Percentiles rank a stretch among this genome's conserved stretches.
phyloP scores from a whole-genome alignment of 2,113 vertebrate species.

The Scopus umbretta region DNA sequence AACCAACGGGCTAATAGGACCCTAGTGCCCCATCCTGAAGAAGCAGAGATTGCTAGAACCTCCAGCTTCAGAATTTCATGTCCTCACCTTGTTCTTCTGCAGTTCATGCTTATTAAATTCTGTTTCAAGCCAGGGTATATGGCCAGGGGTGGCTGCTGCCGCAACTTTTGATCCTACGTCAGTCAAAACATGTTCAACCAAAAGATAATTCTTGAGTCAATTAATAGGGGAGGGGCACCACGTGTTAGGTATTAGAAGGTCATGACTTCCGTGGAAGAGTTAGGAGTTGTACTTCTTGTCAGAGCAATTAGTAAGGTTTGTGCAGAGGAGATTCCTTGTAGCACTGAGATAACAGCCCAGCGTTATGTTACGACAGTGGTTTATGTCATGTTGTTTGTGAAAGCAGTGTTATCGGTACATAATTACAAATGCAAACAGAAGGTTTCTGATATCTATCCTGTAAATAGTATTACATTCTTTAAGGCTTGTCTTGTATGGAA shows the following conservation, averaged over 20 bases:
- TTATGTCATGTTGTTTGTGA: fast-evolving
- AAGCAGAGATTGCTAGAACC: background rate
- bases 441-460: background rate
- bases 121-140: too few relatives aligned
- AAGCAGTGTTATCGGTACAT: background rate
- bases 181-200: background rate
- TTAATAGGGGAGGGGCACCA: background rate
- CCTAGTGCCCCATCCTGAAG: background rate
- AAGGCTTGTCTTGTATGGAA: background rate
- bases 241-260: background rate
- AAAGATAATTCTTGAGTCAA: too few relatives aligned
- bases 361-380: background rate
- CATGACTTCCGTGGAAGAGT: background rate
- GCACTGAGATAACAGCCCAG: background rate
- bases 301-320: background rate
- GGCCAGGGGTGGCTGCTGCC: background rate
- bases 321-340: background rate
- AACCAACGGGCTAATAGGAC: background rate
- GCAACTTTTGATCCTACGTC: background rate
- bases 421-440: background rate
- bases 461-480: background rate
- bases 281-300: background rate
- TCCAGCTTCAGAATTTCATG: background rate
- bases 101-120: background rate
- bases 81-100: background rate